These are phyloP conservation scores for human (Homo sapiens) DNA, from an alignment of 2,113 vertebrate species.

Conservation along the genomic window DNA sequence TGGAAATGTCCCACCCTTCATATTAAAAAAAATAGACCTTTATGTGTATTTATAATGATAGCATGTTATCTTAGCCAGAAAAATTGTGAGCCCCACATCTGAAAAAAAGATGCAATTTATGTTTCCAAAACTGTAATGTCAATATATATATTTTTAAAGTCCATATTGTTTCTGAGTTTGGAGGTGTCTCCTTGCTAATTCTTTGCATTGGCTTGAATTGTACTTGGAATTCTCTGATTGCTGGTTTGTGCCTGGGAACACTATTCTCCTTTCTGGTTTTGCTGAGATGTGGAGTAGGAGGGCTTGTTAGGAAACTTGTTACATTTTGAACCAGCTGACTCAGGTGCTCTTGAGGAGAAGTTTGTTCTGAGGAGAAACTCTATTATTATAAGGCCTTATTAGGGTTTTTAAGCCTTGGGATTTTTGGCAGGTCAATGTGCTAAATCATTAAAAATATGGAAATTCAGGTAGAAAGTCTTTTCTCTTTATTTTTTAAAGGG, in stretches of 20 bases:
- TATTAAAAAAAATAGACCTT: background rate
- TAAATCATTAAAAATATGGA: conserved; percentile 46
- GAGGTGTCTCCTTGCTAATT: background rate
- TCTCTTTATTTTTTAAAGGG: background rate
- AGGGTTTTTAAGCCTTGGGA: conserved; percentile 17
- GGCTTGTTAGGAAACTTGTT: background rate
- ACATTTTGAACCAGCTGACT: background rate
- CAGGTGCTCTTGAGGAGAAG: background rate
- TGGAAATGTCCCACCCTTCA: background rate
- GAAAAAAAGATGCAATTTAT: background rate
- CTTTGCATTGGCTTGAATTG: background rate
- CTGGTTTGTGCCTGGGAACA: too few relatives aligned
- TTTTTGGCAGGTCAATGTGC: conserved; percentile 40
- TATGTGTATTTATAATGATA: background rate
- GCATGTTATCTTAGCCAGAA: background rate
- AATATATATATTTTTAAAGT: background rate
- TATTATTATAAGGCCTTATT: conserved; percentile 30
- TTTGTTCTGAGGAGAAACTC: conserved; percentile 10
- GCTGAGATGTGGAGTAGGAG: background rate
- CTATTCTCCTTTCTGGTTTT: background rate
- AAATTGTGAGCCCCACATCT: background rate
- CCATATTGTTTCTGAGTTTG: background rate
- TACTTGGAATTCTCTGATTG: background rate
- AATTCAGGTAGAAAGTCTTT: conserved; percentile 19
- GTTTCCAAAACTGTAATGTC: background rate